phyloP scores from a whole-genome alignment of 2,797 vertebrate genomes.

The Poecile montanus region DNA sequence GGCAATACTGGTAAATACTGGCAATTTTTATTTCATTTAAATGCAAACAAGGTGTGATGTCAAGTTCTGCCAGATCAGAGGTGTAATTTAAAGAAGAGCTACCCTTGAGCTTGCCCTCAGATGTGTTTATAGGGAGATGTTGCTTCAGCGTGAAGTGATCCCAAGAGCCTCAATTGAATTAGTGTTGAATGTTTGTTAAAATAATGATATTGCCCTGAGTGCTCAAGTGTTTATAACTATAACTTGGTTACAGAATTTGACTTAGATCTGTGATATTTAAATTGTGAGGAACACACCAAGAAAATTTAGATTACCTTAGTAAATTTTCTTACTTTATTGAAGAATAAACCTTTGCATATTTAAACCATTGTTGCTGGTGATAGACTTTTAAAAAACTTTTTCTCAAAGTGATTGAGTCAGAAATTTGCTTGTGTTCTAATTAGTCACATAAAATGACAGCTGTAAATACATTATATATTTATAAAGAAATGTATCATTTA shows the following conservation, averaged over 20 bases:
- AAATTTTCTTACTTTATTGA: neutral
- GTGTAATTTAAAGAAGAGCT: neutral
- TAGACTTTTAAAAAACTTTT: neutral
- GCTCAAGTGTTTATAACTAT: neutral
- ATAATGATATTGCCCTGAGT: neutral
- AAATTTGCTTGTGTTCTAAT: neutral
- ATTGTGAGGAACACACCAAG: neutral
- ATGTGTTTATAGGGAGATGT: neutral
- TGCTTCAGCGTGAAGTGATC: neutral
- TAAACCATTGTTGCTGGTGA: neutral
- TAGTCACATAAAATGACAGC: neutral
- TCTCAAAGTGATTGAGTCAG: neutral
- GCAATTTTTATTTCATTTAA: neutral
- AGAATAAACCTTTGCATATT: neutral
- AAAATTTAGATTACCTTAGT: neutral
- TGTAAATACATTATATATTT: neutral
- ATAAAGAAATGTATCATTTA: too few species aligned
- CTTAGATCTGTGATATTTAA: neutral
- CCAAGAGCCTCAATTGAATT: neutral
- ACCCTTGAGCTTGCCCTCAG: neutral
- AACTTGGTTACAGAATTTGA: neutral
- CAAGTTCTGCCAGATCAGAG: neutral
- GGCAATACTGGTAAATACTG: neutral
- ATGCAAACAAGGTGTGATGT: neutral
- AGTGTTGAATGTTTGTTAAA: neutral